These are phyloP conservation scores for Drosophila parabipectinata DNA, from an alignment of 1,140 invertebrate species.

Conservation along the genomic window DNA sequence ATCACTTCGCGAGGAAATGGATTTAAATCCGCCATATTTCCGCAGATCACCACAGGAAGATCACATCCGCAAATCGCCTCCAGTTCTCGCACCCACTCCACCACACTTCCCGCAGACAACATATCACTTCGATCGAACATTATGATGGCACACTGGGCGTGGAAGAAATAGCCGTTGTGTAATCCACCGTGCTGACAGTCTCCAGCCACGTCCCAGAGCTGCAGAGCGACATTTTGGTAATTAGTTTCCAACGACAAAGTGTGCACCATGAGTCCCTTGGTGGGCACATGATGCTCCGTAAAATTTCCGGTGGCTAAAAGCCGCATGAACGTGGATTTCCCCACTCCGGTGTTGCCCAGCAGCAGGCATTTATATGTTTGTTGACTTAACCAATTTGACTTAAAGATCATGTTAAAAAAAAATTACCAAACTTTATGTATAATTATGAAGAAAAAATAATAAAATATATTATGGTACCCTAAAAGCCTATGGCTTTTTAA, in stretches of 20 bases:
- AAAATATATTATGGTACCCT: no score
- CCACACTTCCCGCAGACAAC: not conserved
- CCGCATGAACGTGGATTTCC: not conserved
- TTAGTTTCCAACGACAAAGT: not conserved
- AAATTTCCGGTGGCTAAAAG: not conserved
- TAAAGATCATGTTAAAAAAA: not conserved
- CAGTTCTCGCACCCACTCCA: not conserved
- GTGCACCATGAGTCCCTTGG: conserved; percentile 2
- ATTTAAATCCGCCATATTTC: not conserved
- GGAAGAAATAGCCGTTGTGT: not conserved
- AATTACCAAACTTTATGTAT: not conserved
- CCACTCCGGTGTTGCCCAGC: not conserved
- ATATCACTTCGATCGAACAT: not conserved
- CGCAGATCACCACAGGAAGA: not conserved
- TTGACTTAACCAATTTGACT: not conserved
- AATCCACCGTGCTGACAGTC: not conserved
- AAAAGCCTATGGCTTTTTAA: no score
- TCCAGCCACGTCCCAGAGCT: not conserved
- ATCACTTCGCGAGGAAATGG: not conserved
- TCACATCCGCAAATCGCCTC: not conserved
- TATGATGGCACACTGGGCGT: not conserved
- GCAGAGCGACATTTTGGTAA: not conserved
- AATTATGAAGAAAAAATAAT: not conserved
- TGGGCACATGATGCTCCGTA: not conserved
- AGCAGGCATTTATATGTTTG: not conserved